Percentiles rank a stretch among this genome's conserved stretches.
These are phyloP conservation scores for Aspiorhynchus laticeps DNA, from an alignment of 2,113 vertebrate species.

Conservation along the genomic window DNA sequence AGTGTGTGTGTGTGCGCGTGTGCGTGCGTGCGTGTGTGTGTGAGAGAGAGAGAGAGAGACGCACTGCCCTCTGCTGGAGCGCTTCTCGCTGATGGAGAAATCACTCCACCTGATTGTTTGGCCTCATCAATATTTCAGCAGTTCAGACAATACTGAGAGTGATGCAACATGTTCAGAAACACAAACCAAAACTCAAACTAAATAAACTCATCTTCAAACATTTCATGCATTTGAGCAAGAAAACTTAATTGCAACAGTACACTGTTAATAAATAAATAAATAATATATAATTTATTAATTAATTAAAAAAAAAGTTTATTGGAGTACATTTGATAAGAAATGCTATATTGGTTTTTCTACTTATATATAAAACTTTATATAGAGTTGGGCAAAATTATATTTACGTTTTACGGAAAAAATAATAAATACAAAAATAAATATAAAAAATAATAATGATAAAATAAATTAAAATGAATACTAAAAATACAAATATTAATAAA, in stretches of 20 bases:
- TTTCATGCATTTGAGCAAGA: not conserved
- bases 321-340: too few relatives aligned
- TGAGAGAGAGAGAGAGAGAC: too few relatives aligned
- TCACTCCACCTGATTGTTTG: not conserved
- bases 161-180: not conserved
- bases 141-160: not conserved
- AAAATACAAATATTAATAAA: too few relatives aligned
- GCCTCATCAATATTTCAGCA: constrained; percentile 2
- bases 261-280: too few relatives aligned
- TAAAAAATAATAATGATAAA: not conserved
- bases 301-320: too few relatives aligned
- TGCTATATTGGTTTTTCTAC: too few relatives aligned
- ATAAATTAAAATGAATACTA: not conserved
- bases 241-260: not conserved
- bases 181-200: not conserved
- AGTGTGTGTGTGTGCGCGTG: not conserved
- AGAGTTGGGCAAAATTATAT: too few relatives aligned
- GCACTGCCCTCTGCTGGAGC: constrained; percentile 28
- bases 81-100: not conserved
- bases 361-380: not conserved
- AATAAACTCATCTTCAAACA: not conserved
- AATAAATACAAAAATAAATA: not conserved
- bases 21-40: not conserved
- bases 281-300: too few relatives aligned
- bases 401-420: not conserved